Percentiles rank a stretch among this genome's conserved stretches.
phyloP scores from a whole-genome alignment of 2,797 vertebrate genomes.

The Dryobates pubescens region DNA sequence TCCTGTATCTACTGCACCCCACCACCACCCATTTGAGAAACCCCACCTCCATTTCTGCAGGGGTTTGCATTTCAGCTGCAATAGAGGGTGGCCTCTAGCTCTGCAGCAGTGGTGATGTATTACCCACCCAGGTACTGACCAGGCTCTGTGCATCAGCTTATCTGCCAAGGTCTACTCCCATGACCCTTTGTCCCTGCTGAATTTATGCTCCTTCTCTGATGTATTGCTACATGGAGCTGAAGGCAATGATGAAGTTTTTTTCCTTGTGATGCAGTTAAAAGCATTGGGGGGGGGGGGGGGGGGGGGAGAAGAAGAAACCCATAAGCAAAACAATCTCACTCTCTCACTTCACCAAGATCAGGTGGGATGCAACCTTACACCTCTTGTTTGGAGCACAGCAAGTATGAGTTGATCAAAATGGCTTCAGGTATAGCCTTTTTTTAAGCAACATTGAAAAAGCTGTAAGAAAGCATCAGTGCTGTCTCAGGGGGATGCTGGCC shows the following conservation, averaged over 20 bases:
- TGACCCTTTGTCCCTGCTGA: conserved; percentile 48
- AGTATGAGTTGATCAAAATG: not conserved
- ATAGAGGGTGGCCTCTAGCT: not conserved
- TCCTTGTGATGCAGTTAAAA: not conserved
- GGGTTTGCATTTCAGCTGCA: conserved; percentile 36
- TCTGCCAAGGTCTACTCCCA: conserved; percentile 21
- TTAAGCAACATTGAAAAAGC: not conserved
- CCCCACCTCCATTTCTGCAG: not conserved
- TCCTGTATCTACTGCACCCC: not conserved
- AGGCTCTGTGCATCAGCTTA: not conserved
- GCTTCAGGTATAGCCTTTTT: not conserved
- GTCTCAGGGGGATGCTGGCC: not conserved
- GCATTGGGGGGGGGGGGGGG: not conserved
- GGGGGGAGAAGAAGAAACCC: not conserved
- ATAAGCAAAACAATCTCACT: not conserved
- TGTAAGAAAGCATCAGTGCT: not conserved
- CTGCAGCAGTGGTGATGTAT: not conserved
- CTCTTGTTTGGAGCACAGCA: not conserved
- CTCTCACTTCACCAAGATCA: not conserved
- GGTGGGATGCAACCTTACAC: not conserved
- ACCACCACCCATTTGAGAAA: not conserved
- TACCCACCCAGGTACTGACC: conserved; percentile 3
- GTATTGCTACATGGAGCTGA: not conserved
- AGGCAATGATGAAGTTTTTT: not conserved
- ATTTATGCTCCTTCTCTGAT: conserved; percentile 21